phyloP scores from a whole-genome alignment of 2,888 invertebrate species.

The Ophraella communa region DNA sequence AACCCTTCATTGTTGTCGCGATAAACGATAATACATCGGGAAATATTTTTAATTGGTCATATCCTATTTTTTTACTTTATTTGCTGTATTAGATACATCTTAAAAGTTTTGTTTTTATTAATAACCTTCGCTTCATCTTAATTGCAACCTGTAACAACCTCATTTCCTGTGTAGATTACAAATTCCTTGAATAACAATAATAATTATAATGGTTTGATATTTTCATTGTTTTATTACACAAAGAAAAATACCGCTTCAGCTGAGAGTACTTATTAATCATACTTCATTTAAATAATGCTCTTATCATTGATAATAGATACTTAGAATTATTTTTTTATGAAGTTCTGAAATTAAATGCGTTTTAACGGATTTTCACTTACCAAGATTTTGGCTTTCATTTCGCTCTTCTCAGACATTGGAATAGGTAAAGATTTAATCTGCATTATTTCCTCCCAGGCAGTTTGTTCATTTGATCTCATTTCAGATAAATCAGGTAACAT shows the following conservation, averaged over 20 bases:
- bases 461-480: slow-evolving; percentile 78
- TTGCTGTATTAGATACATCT: too few relatives aligned
- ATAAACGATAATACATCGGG: not conserved
- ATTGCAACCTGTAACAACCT: not conserved
- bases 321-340: not conserved
- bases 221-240: not conserved
- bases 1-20: not conserved
- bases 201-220: not conserved
- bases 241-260: not conserved
- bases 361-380: slow-evolving; percentile 57
- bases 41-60: too few relatives aligned
- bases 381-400: slow-evolving; percentile 79
- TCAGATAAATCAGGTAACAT: slow-evolving; percentile 86
- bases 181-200: not conserved
- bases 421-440: slow-evolving; percentile 85
- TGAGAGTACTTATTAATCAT: not conserved
- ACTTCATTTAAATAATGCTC: not conserved
- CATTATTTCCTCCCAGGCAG: slow-evolving; percentile 86
- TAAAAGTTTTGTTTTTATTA: too few relatives aligned
- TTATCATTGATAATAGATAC: not conserved
- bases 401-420: slow-evolving; percentile 81
- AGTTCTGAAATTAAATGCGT: not conserved
- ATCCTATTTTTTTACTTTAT: too few relatives aligned
- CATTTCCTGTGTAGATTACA: slow-evolving; percentile 1
- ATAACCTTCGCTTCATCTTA: not conserved